phyloP scores from a whole-genome alignment of 1,140 invertebrate genomes.

The Neocloeon triangulifer region DNA sequence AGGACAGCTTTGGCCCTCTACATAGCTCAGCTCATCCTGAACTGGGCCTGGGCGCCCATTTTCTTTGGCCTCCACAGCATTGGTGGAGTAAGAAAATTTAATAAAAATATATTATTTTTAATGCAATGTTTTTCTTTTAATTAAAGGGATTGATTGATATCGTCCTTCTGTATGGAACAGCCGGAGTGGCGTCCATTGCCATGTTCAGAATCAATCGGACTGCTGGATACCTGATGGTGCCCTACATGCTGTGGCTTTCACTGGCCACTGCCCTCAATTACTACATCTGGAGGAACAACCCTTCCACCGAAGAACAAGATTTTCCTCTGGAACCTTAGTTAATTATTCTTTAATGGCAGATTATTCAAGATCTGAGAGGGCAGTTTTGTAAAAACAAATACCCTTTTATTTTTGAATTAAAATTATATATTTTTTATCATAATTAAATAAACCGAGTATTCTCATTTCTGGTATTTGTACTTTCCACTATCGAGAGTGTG shows the following conservation, averaged over 20 bases:
- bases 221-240: constrained; percentile 19
- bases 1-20: constrained; percentile 45
- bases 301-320: not conserved
- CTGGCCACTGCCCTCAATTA: constrained; percentile 18
- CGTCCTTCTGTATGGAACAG: constrained; percentile 12
- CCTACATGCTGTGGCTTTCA: constrained; percentile 21
- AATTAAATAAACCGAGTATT: no score
- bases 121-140: no score
- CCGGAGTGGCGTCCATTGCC: constrained; percentile 14
- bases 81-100: constrained; percentile 50
- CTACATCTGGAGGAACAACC: constrained; percentile 16
- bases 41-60: constrained; percentile 71
- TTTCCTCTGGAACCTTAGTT: no score
- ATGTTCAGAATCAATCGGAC: constrained; percentile 19
- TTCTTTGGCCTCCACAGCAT: constrained; percentile 56
- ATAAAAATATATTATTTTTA: no score
- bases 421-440: no score
- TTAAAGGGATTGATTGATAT: constrained; percentile 47
- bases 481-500: no score
- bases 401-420: no score
- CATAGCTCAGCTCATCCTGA: constrained; percentile 49
- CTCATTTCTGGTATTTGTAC: no score
- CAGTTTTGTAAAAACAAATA: no score
- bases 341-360: no score
- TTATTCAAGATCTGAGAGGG: no score